Conservation (phyloP, 2,113 vertebrate genomes). For the Alexandromys fortis region DNA sequence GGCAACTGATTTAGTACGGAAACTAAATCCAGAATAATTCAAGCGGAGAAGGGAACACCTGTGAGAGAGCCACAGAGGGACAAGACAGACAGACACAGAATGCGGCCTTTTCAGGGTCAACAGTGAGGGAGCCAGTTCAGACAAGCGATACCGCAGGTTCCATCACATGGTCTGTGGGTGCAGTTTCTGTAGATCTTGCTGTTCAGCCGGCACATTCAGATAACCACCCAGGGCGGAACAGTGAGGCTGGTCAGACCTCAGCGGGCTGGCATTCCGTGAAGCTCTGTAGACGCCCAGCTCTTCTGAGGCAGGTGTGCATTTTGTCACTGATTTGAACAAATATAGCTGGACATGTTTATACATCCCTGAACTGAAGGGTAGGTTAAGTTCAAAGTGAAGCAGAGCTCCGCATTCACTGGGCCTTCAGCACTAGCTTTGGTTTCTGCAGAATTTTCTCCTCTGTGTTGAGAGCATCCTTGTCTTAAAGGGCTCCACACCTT, state of each 20-base stretch:
- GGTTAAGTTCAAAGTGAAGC: neutral
- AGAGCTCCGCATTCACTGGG: neutral
- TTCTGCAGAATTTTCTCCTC: neutral
- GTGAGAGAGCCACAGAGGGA: neutral
- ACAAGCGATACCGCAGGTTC: neutral
- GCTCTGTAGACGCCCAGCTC: neutral
- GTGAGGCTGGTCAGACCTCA: neutral
- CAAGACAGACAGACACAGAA: neutral
- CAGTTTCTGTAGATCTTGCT: neutral
- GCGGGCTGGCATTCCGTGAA: neutral
- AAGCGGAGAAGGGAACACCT: neutral
- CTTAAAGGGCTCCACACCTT: constrained; percentile 7
- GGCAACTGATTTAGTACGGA: neutral
- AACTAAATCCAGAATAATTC: constrained; percentile 24
- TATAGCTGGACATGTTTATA: neutral
- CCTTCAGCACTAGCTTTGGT: neutral
- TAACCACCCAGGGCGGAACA: neutral
- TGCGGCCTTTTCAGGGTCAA: neutral
- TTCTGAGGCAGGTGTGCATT: neutral
- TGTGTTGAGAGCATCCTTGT: neutral
- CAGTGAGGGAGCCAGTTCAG: neutral
- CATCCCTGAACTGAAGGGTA: neutral
- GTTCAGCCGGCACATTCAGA: neutral
- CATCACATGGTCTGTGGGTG: neutral
- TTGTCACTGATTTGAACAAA: constrained; percentile 28